Evolutionary conservation across 2,113 vertebrate genomes (phyloP), one percentile per base, ranked within the genome.

Genomic region (Willisornis vidua): DNA sequence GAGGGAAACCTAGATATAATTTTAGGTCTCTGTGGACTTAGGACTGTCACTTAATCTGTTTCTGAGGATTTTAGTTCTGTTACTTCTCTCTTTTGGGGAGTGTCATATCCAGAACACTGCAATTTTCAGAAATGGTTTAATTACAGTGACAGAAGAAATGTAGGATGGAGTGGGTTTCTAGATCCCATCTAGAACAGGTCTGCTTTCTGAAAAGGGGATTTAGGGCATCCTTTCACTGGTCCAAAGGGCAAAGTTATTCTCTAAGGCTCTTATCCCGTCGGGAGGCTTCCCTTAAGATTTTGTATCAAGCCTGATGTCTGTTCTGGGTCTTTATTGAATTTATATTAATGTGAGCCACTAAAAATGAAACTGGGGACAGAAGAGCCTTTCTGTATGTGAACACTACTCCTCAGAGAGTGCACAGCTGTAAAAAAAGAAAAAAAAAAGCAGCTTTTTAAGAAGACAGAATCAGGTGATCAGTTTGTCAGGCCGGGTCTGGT

Each of bases 401-500:
- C 85, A 66, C 57, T 94, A 18, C 79, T 70, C 84, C 74, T 94
- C 63, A 75, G 68, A 77, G 75, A 48, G 80, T 25, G 52, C 66
- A 59, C 54, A 91, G 85, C 73, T 81, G 11, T 63, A 25, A 84
- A 85, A 90, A 85, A 95, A 89, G 77, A 26, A 26, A 58, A 14
- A n/a, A 22, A 26, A 28, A 57, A 10, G 68, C 46, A 79, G 29
- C 58, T 76, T 94, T 95, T 95, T 82, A 63, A 77, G 85, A 73
- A 66, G 92, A 85, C 82, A 43, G 80, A 94, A 89, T 90, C 95
- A 96, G 82, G 68, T 88, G 96, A 95, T 93, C 76, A 78, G 37
- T 96, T 88, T 96, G 84, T 94, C 90, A 94, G 35, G 84, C 93
- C 65, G 35, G 89, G 58, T 89, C 73, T 91, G 94, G 58, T 97